Base-by-base conservation (phyloP, 2,113 vertebrate species). In the Columba livia region DNA sequence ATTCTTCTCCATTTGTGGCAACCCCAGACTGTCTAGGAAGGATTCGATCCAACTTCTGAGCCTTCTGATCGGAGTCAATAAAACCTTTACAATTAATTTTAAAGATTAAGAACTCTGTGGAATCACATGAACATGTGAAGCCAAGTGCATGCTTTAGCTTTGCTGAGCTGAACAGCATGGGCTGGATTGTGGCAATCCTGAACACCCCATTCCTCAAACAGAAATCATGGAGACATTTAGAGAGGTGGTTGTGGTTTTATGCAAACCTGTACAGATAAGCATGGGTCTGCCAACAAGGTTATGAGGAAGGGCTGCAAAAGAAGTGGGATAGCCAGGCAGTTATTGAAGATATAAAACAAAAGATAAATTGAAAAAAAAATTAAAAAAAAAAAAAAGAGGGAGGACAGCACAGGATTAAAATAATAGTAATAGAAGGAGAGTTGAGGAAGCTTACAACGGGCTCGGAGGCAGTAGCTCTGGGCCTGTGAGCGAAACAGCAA, bases 101-200 rank as follows among this genome's bases (percentile, higher is more conserved):
- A 71, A 73, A 62, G 38, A 10, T 31, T 0, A 84, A 44, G 54
- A 74, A 53, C 24, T 57, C 16, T 13, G 51, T 42, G 38, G 38
- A 47, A 64, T 65, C 42, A 21, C 8, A 23, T 7, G 31, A 50
- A 11, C 1, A 1, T 0, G 0, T 53, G 61, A 85, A 67, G 61
- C 57, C 70, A 64, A 36, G 48, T 12, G 24, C 20, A 4, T 7
- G 10, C 23, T 71, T 31, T 32, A 79, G 61, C 73, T n/a, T 70
- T 81, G 81, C 20, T 7, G 58, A 87, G 57, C 65, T 70, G 51
- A 53, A 42, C 25, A 67, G 60, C 9, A 4, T 1, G 15, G 48
- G 19, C 78, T 47, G 32, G 28, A 61, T 44, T 0, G 1, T 65
- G 50, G 69, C 56, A 56, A 32, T 58, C 36, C 42, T 50, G 25